Evolutionary conservation across 2,888 invertebrate species (phyloP), one percentile per base, ranked within the genome.

Genomic region (Trachelus tabidus): DNA sequence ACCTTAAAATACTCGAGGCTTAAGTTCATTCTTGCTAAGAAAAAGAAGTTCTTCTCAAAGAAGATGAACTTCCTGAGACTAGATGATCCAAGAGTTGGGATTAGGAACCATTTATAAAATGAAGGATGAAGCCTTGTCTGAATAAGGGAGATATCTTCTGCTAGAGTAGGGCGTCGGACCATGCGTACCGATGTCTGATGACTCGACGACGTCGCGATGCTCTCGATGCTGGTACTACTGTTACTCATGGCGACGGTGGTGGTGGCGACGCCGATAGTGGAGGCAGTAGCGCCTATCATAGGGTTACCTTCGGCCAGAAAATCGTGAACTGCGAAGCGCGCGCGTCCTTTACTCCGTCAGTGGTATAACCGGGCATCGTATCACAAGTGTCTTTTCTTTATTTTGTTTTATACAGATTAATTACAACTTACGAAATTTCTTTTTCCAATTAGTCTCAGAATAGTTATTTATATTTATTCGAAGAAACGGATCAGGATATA

Each of bases 281-380:
- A 56, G 56, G 56, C 56, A 56, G 56, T 23, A 56, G 56, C 56
- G 71, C 34, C 33, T 71, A 71, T 71, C 71, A 71, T 31, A 34
- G 71, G 71, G 71, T 71, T 71, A 71, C 71, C 71, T 71, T 71
- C 34, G 31, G 33, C 23, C 71, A 71, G 71, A 71, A 37, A 30
- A 34, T 34, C 35, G 37, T 35, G 75, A 68, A 77, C 75, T 79
- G 34, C 76, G 73, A 77, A 74, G 83, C 73, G 77, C 80, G 79
- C 77, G 33, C 69, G 76, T 71, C 77, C 34, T 33, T 71, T 76
- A 77, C 79, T 68, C 73, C 77, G 77, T 87, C 88, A 89, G 90
- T 90, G 87, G 90, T 88, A 89, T 87, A 56, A 85, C 85, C 88
- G 88, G 88, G 89, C 89, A 89, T 86, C 86, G 85, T 84, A 85